Conservation (phyloP, 2,797 vertebrate species). For the Aphelocoma californica region DNA sequence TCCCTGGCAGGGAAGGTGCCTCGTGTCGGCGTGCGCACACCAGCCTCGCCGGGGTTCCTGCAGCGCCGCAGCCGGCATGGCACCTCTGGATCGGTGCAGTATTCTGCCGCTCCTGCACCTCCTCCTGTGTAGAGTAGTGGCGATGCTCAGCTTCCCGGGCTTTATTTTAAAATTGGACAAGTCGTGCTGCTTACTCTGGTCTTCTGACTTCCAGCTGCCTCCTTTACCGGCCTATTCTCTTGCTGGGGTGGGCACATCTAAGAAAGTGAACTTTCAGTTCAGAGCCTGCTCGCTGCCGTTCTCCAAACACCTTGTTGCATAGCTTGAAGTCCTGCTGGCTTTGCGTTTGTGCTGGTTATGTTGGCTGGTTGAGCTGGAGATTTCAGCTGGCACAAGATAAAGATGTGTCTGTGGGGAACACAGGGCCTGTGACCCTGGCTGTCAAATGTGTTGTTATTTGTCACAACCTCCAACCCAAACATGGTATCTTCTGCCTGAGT, state of each 20-base stretch:
- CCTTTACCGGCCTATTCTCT: background rate
- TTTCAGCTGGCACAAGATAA: background rate
- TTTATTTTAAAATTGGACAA: background rate
- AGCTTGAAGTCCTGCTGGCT: background rate
- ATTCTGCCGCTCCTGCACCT: rapidly evolving
- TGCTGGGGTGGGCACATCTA: background rate
- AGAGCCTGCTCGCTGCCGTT: background rate
- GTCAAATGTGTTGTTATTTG: background rate
- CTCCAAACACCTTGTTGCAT: background rate
- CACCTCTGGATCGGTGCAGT: background rate
- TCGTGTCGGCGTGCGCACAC: rapidly evolving
- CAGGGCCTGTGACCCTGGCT: background rate
- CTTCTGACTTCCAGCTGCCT: background rate
- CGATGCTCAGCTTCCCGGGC: background rate
- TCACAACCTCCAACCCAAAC: background rate
- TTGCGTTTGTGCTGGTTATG: background rate
- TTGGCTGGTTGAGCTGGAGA: background rate
- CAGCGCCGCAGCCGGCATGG: background rate
- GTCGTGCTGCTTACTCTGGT: background rate
- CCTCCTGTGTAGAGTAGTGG: background rate
- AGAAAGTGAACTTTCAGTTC: background rate
- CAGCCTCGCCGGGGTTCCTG: background rate
- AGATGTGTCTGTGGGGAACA: background rate
- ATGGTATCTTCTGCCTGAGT: background rate
- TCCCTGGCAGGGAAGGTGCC: background rate